Evolutionary conservation across 2,888 invertebrate genomes (phyloP).

Genomic region (Tridacna crocea): DNA sequence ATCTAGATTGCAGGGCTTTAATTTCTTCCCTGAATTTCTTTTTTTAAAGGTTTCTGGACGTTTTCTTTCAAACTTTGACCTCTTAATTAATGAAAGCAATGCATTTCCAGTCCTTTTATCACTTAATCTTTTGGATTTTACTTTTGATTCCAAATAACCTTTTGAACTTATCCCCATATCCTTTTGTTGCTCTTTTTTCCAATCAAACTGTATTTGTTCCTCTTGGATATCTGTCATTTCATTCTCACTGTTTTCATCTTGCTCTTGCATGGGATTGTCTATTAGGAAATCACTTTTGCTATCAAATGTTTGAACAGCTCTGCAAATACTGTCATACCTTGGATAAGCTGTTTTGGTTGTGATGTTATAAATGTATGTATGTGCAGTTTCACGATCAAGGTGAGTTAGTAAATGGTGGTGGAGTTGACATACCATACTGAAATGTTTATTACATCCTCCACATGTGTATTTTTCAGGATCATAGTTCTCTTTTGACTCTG

Average conservation of each 20-base stretch:
- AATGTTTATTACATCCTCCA: constrained; percentile 37
- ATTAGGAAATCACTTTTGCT: neutral
- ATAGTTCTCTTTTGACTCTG: neutral
- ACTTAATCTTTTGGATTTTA: neutral
- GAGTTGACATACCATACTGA: constrained; percentile 36
- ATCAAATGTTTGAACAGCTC: constrained; percentile 32
- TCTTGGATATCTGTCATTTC: neutral
- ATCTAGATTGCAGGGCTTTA: neutral
- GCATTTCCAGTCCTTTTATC: neutral
- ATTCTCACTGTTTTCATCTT: neutral
- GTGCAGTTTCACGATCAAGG: constrained; percentile 7
- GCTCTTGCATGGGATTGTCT: neutral
- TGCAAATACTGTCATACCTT: constrained; percentile 28
- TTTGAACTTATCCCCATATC: too few relatives aligned
- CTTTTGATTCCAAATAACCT: neutral
- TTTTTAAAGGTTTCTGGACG: neutral
- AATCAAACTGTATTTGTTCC: neutral
- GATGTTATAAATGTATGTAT: constrained; percentile 30
- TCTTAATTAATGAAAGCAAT: too few relatives aligned
- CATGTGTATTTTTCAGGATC: constrained; percentile 18
- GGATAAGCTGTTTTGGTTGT: constrained; percentile 36
- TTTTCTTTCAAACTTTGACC: too few relatives aligned
- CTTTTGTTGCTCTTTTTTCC: neutral
- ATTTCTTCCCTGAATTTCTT: neutral
- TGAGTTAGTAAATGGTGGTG: constrained; percentile 42